Evolutionary conservation across 1,140 invertebrate species (phyloP).

Genomic region (Dreissena polymorpha): DNA sequence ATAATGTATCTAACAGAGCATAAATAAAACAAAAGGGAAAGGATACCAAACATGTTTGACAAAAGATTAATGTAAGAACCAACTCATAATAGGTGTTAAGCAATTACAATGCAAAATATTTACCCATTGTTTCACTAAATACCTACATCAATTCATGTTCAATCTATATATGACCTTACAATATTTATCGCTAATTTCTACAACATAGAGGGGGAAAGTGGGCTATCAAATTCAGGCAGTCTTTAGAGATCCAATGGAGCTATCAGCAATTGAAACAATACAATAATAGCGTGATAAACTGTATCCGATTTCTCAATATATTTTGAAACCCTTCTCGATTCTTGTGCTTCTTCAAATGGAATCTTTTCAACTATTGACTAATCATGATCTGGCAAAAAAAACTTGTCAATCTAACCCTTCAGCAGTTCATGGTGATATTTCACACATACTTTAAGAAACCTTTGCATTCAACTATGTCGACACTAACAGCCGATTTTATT

Average conservation of each 20-base stretch:
- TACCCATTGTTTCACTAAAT: slow-evolving; percentile 51
- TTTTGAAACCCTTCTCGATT: slow-evolving; percentile 34
- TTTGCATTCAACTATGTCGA: too few species aligned
- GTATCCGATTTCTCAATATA: slow-evolving; percentile 36
- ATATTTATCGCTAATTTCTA: slow-evolving; percentile 35
- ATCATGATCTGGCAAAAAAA: slow-evolving; percentile 46
- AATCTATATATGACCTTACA: slow-evolving; percentile 40
- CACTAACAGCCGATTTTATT: too few species aligned
- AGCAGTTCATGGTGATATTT: too few species aligned
- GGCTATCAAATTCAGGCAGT: slow-evolving; percentile 38
- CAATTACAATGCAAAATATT: slow-evolving; percentile 40
- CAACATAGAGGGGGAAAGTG: slow-evolving; percentile 50
- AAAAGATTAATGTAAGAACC: slow-evolving; percentile 45
- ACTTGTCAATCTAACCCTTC: background rate
- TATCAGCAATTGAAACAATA: slow-evolving; percentile 34
- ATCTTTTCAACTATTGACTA: slow-evolving; percentile 12
- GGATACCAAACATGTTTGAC: slow-evolving; percentile 44
- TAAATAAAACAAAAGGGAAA: slow-evolving; percentile 28
- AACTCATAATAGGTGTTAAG: slow-evolving; percentile 42
- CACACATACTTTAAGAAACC: too few species aligned
- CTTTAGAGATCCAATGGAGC: slow-evolving; percentile 52
- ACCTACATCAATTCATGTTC: slow-evolving; percentile 58
- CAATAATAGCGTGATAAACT: slow-evolving; percentile 46
- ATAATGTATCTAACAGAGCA: slow-evolving; percentile 30
- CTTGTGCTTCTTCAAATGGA: slow-evolving; percentile 17